Evolutionary conservation across 2,113 vertebrate genomes (phyloP).

Genomic region (Lathamus discolor): DNA sequence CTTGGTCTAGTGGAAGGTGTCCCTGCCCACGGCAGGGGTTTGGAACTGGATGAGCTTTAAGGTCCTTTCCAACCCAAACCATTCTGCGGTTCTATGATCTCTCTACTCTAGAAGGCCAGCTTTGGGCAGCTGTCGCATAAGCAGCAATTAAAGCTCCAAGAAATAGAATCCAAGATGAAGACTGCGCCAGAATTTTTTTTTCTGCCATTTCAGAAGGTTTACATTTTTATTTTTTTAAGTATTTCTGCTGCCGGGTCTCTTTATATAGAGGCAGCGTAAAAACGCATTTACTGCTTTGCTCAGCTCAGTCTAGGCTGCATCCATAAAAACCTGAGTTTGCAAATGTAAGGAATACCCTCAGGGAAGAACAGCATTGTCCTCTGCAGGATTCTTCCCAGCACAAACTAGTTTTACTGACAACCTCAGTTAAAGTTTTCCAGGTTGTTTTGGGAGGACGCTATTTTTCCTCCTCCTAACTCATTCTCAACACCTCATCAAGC

Average conservation of each 20-base stretch:
- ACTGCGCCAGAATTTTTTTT: neutral
- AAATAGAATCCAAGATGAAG: neutral
- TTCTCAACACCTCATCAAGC: neutral
- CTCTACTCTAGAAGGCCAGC: neutral
- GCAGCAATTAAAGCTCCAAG: neutral
- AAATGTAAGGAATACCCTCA: neutral
- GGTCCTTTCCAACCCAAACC: neutral
- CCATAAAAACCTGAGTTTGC: neutral
- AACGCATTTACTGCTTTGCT: neutral
- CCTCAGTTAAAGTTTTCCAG: neutral
- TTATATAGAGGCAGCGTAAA: neutral
- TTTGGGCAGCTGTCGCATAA: neutral
- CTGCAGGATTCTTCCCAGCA: neutral
- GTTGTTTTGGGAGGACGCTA: neutral
- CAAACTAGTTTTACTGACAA: neutral
- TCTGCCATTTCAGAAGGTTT: neutral
- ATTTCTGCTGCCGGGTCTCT: neutral
- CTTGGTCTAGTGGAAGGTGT: neutral
- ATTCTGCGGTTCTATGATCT: neutral
- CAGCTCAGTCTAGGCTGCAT: neutral
- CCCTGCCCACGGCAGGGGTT: neutral
- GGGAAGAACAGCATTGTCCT: neutral
- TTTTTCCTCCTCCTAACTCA: neutral
- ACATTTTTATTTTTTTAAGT: too few species aligned
- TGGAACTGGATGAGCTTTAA: neutral